Evolutionary conservation across 2,888 invertebrate genomes (phyloP).

Genomic region (Acholoe squamosa): DNA sequence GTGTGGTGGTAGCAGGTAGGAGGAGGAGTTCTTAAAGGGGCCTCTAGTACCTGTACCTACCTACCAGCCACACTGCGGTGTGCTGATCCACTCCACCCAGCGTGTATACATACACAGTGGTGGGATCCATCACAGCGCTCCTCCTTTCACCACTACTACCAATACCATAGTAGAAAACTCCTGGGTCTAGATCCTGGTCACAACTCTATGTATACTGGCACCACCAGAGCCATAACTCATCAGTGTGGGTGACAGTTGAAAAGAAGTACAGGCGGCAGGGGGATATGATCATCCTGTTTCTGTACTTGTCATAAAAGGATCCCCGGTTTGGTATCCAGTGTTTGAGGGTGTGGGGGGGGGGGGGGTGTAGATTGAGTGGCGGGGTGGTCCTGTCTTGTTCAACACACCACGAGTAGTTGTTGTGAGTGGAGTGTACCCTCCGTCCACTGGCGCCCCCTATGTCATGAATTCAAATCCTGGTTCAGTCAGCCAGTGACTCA

Average conservation of each 20-base stretch:
- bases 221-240: background rate
- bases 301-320: too few species aligned
- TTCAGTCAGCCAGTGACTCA: too few species aligned
- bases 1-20: background rate
- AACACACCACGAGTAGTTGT: too few species aligned
- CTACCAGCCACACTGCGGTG: background rate
- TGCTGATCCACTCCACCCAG: background rate
- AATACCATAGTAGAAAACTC: background rate
- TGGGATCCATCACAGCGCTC: background rate
- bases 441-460: slow-evolving; percentile 9
- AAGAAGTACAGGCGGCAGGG: background rate
- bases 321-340: too few species aligned
- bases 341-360: too few species aligned
- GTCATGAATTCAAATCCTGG: background rate
- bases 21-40: background rate
- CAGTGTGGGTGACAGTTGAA: background rate
- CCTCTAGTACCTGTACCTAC: background rate
- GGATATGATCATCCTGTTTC: background rate
- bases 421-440: background rate
- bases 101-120: background rate
- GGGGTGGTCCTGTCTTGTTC: too few species aligned
- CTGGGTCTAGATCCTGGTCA: slow-evolving; percentile 12
- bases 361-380: too few species aligned
- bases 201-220: background rate
- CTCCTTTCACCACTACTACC: background rate